These are phyloP conservation scores for Villa cingulata DNA, from an alignment of 2,888 invertebrate genomes.

Conservation along the genomic window DNA sequence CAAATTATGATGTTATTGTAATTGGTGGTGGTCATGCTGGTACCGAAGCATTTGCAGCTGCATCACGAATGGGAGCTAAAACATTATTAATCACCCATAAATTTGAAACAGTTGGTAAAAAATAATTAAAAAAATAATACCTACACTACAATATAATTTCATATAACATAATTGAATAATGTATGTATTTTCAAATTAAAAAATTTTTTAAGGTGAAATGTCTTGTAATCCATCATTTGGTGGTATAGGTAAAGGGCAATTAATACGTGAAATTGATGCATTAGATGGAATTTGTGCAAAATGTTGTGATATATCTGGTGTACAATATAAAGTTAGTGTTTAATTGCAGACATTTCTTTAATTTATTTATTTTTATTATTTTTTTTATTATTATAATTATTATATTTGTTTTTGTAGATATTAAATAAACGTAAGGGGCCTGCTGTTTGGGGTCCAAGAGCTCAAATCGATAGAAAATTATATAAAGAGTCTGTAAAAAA, in stretches of 20 bases:
- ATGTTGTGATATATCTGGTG: constrained; percentile 68
- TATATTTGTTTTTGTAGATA: constrained; percentile 33
- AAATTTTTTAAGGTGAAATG: constrained; percentile 65
- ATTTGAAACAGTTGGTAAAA: constrained; percentile 58
- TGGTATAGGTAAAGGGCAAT: constrained; percentile 81
- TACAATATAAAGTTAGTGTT: constrained; percentile 53
- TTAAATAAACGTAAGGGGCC: constrained; percentile 72
- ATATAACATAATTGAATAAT: too few relatives aligned
- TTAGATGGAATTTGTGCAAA: constrained; percentile 70
- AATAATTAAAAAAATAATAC: neutral
- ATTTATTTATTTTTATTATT: neutral
- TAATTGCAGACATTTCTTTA: neutral
- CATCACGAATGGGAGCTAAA: constrained; percentile 66
- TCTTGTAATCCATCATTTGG: constrained; percentile 90
- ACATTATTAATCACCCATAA: constrained; percentile 77
- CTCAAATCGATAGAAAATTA: constrained; percentile 71
- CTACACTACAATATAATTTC: neutral
- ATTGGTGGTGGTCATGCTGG: constrained; percentile 90
- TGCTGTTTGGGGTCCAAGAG: constrained; percentile 78
- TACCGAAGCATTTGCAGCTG: constrained; percentile 71
- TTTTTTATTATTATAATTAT: neutral
- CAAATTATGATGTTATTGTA: constrained; percentile 55
- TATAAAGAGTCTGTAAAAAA: constrained; percentile 65
- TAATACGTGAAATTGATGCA: constrained; percentile 78
- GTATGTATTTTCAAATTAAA: too few relatives aligned